Conservation (phyloP, 2,113 vertebrate species). For the Tetraodon nigroviridis region DNA sequence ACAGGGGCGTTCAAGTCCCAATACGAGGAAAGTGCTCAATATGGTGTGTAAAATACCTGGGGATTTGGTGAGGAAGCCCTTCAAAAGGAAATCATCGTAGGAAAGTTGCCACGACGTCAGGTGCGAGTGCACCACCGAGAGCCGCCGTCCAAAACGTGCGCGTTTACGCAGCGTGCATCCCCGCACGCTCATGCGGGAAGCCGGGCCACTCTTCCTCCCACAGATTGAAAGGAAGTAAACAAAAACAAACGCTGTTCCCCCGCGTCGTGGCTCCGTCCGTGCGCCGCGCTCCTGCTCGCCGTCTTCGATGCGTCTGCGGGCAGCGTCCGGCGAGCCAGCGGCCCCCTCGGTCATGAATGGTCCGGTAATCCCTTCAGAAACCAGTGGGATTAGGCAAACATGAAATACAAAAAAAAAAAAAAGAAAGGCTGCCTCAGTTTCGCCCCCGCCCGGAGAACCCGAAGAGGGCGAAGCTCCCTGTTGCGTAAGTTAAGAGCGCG, state of each 20-base stretch:
- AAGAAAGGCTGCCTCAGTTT: constrained; percentile 67
- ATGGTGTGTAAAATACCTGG: constrained; percentile 11
- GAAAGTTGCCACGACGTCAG: constrained; percentile 24
- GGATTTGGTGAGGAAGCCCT: constrained; percentile 7
- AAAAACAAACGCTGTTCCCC: background rate
- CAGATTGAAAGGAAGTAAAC: no score
- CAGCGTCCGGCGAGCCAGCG: constrained; percentile 40
- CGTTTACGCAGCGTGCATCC: no score
- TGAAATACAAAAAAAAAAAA: constrained; percentile 70
- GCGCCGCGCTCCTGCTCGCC: constrained; percentile 12
- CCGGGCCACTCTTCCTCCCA: no score
- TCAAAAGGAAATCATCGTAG: background rate
- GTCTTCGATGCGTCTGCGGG: constrained; percentile 16
- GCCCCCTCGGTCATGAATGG: constrained; percentile 65
- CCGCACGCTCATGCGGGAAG: no score
- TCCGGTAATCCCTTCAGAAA: constrained; percentile 74
- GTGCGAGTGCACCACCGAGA: constrained; percentile 6
- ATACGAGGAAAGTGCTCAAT: background rate
- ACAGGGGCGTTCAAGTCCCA: background rate
- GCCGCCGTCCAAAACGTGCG: no score
- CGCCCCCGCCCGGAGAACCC: constrained; percentile 46
- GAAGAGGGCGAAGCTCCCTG: constrained; percentile 48
- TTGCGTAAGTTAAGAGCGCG: constrained; percentile 60
- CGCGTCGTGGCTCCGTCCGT: background rate
- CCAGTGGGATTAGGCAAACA: constrained; percentile 73